phyloP scores from a whole-genome alignment of 2,113 vertebrate genomes.

The Dicentrarchus labrax region DNA sequence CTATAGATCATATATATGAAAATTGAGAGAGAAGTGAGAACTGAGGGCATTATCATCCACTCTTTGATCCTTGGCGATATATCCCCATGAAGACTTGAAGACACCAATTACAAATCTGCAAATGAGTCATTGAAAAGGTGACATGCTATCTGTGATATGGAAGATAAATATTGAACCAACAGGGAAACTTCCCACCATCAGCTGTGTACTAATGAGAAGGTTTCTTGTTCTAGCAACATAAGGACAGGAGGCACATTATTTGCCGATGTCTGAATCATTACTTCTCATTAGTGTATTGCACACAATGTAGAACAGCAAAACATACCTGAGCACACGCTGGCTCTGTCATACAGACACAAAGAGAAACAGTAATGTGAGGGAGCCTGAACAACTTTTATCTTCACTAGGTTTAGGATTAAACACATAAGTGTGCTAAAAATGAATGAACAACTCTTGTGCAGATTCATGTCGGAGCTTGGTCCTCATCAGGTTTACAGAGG shows the following conservation, averaged over 20 bases:
- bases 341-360: background rate
- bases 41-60: no score
- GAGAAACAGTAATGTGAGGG: background rate
- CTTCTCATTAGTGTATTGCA: conserved; percentile 4
- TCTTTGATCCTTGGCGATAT: no score
- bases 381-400: background rate
- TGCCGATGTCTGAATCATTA: background rate
- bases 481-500: background rate
- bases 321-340: background rate
- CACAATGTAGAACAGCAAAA: background rate
- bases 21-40: no score
- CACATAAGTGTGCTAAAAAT: background rate
- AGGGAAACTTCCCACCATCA: conserved; percentile 28
- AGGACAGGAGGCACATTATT: conserved; percentile 10
- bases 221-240: background rate
- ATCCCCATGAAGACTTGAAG: background rate
- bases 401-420: background rate
- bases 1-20: no score
- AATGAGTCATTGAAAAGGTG: background rate
- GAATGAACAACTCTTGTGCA: background rate
- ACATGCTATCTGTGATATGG: conserved; percentile 11
- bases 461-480: background rate
- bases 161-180: background rate
- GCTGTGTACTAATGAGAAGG: conserved; percentile 27
- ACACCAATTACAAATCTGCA: conserved; percentile 5